Conservation (phyloP, 2,888 invertebrate genomes). For the Phlogophora meticulosa region DNA sequence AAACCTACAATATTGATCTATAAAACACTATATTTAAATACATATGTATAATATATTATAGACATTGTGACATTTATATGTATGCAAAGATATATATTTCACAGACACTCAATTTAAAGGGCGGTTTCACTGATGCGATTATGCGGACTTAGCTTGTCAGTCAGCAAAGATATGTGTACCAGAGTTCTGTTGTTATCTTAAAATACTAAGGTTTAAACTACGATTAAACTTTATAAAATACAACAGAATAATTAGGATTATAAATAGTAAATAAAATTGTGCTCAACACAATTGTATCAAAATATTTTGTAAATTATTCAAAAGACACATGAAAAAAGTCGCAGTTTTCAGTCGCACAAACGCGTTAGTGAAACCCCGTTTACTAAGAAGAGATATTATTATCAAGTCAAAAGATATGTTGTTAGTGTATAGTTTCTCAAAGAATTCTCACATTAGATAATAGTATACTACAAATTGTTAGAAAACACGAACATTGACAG, state of each 20-base stretch:
- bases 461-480: slow-evolving; percentile 60
- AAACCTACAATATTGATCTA: slow-evolving; percentile 65
- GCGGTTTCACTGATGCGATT: slow-evolving; percentile 40
- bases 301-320: slow-evolving; percentile 51
- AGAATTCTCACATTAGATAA: slow-evolving; percentile 57
- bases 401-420: slow-evolving; percentile 69
- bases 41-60: slow-evolving; percentile 68
- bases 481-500: slow-evolving; percentile 64
- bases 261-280: slow-evolving; percentile 58
- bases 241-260: slow-evolving; percentile 53
- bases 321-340: slow-evolving; percentile 33
- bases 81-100: slow-evolving; percentile 52
- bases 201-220: slow-evolving; percentile 53
- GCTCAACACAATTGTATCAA: slow-evolving; percentile 50
- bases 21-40: slow-evolving; percentile 70
- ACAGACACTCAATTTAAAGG: slow-evolving; percentile 45
- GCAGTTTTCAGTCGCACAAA: slow-evolving; percentile 22
- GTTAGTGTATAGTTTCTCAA: slow-evolving; percentile 64
- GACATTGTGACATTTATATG: slow-evolving; percentile 63
- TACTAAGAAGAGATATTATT: slow-evolving; percentile 47
- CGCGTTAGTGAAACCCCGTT: slow-evolving; percentile 46
- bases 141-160: slow-evolving; percentile 21
- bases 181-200: slow-evolving; percentile 31
- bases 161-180: slow-evolving; percentile 44
- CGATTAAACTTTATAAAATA: slow-evolving; percentile 56